Evolutionary conservation across 37 sponge, comb jelly and placozoan species (phyloP), one percentile per base, ranked within the genome.

Genomic region (Amphimedon queenslandica): DNA sequence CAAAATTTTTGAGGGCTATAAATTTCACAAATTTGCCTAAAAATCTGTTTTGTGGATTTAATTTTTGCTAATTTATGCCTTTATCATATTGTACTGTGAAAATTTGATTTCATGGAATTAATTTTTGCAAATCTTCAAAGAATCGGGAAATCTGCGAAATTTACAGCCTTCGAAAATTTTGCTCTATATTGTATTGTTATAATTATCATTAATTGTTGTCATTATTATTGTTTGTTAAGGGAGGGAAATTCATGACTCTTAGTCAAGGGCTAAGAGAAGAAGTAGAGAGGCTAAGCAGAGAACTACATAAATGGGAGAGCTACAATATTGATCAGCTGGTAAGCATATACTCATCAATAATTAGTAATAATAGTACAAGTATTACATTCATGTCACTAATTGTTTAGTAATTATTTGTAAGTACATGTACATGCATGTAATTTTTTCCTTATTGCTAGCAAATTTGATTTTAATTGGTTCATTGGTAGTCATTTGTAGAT

Each of bases 311-410:
- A 37, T 93, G 93, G 93, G 81, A 87, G 39, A 34, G 67, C 25
- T 82, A 86, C 71, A 88, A 88, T 66, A 67, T 89, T 32, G 90
- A 89, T 31, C 90, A 88, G 56, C 55, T 94, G 87, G 94, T 94
- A 29, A 40, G 87, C 34, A 25, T 3, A 1, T 31, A 41, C 16
- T 31, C 13, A 53, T 6, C 23, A 53, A n/a, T n/a, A n/a, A n/a
- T 3, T 13, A 55, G 25, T 18, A 24, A 1, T 20, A 21, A 34
- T n/a, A 33, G 20, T 63, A 23, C 27, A 63, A 11, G 13, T 24
- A 24, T 24, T 13, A 5, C 57, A 27, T 58, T 32, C 31, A 25
- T 20, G 36, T n/a, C 38, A 32, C 36, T 37, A 16, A 16, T 27
- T 71, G 6, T 11, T 23, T 11, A n/a, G 51, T n/a, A 4, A 51